These are phyloP conservation scores for Acanthornis magna DNA, from an alignment of 2,797 vertebrate species.

Conservation along the genomic window DNA sequence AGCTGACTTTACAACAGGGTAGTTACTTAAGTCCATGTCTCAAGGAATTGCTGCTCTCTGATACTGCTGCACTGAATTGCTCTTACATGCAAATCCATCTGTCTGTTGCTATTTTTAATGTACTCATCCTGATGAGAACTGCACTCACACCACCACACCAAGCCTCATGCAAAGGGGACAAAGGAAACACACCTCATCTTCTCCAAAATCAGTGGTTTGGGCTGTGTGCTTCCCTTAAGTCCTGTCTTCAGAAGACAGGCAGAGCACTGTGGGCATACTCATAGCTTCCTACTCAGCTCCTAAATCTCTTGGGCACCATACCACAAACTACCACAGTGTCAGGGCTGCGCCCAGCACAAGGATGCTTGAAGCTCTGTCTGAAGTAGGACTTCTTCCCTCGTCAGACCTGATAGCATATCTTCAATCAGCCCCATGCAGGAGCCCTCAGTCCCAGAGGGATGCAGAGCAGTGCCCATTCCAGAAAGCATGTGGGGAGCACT, in stretches of 20 bases:
- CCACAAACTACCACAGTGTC: not conserved
- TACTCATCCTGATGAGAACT: not conserved
- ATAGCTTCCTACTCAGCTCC: not conserved
- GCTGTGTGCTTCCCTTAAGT: not conserved
- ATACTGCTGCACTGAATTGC: not conserved
- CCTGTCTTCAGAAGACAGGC: not conserved
- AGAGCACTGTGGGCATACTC: not conserved
- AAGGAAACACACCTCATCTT: not conserved
- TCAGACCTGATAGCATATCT: not conserved
- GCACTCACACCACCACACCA: accelerated
- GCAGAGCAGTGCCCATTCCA: not conserved
- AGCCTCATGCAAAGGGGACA: accelerated
- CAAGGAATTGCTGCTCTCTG: not conserved
- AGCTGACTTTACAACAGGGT: not conserved
- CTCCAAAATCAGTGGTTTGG: not conserved
- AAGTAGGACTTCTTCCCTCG: not conserved
- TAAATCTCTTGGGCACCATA: not conserved
- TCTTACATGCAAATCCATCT: not conserved
- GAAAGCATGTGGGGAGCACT: not conserved
- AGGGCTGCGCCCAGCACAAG: not conserved
- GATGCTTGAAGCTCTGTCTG: not conserved
- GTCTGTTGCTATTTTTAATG: not conserved
- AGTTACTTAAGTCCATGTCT: not conserved
- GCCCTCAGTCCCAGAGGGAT: accelerated
- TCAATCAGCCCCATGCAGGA: not conserved